Conservation (phyloP, 2,113 vertebrate genomes). For the Spea bombifrons region DNA sequence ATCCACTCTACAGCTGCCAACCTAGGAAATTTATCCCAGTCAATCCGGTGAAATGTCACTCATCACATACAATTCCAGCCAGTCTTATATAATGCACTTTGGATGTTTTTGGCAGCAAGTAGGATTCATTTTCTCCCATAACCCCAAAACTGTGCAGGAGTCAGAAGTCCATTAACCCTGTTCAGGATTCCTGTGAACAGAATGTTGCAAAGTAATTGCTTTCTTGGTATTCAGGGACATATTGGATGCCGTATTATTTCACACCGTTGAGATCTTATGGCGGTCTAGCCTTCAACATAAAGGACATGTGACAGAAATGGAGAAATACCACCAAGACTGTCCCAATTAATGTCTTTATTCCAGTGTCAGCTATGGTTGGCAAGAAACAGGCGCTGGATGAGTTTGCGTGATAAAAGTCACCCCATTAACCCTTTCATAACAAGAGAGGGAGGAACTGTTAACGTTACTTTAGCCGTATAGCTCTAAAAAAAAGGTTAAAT, state of each 20-base stretch:
- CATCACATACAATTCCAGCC: constrained; percentile 7
- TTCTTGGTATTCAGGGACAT: neutral
- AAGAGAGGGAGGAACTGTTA: neutral
- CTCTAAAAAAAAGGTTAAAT: neutral
- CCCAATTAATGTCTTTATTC: constrained; percentile 17
- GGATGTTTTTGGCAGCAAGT: neutral
- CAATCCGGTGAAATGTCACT: constrained; percentile 29
- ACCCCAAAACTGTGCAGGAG: neutral
- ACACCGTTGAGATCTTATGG: constrained; percentile 6
- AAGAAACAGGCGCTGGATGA: neutral
- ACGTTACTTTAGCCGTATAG: neutral
- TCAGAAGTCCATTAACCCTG: neutral
- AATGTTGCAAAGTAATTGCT: neutral
- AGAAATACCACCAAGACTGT: constrained; percentile 7
- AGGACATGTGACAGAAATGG: constrained; percentile 2
- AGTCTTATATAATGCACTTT: neutral
- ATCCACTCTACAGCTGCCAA: constrained; percentile 9
- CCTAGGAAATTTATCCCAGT: neutral
- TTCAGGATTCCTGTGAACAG: neutral
- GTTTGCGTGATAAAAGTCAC: constrained; percentile 7
- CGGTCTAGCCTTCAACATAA: neutral
- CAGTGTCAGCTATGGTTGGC: neutral
- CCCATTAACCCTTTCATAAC: neutral
- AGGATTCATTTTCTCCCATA: neutral
- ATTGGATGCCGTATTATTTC: too few relatives aligned